Evolutionary conservation across 2,797 vertebrate genomes (phyloP).

Genomic region (Sebastes aleutianus): DNA sequence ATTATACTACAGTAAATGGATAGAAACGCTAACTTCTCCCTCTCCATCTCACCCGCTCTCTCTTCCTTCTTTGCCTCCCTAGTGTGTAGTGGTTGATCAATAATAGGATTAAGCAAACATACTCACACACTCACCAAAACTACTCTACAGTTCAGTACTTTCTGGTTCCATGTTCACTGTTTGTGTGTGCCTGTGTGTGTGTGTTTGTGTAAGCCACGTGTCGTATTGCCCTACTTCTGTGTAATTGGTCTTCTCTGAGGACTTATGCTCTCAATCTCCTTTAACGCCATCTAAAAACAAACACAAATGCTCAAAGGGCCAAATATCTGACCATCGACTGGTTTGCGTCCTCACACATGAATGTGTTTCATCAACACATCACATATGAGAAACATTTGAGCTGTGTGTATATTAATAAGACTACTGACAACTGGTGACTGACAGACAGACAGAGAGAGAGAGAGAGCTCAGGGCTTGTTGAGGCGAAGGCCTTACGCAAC

Average conservation of each 20-base stretch:
- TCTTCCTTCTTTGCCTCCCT: slow-evolving; percentile 28
- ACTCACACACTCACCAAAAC: slow-evolving; percentile 23
- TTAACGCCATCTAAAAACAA: slow-evolving; percentile 23
- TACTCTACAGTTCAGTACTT: slow-evolving; percentile 29
- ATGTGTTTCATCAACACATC: slow-evolving; percentile 60
- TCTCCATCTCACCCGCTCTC: neutral
- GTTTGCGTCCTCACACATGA: neutral
- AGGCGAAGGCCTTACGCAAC: slow-evolving; percentile 67
- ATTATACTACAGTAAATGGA: neutral
- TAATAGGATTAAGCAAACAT: slow-evolving; percentile 62
- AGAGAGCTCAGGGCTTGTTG: slow-evolving; percentile 39
- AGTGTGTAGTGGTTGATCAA: slow-evolving; percentile 46
- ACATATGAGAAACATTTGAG: neutral
- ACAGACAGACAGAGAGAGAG: neutral
- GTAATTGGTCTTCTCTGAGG: slow-evolving; percentile 66
- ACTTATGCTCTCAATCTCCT: slow-evolving; percentile 53
- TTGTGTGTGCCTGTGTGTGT: slow-evolving; percentile 16
- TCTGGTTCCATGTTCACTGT: slow-evolving; percentile 9
- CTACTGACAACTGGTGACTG: neutral
- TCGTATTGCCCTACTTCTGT: slow-evolving; percentile 57
- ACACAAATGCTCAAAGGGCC: slow-evolving; percentile 13
- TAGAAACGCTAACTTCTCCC: neutral
- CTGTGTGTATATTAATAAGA: slow-evolving; percentile 10
- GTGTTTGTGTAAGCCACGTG: slow-evolving; percentile 31
- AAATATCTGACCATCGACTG: neutral